These are phyloP conservation scores for Thalassarche chlororhynchos DNA, from an alignment of 2,113 vertebrate species.

Conservation along the genomic window DNA sequence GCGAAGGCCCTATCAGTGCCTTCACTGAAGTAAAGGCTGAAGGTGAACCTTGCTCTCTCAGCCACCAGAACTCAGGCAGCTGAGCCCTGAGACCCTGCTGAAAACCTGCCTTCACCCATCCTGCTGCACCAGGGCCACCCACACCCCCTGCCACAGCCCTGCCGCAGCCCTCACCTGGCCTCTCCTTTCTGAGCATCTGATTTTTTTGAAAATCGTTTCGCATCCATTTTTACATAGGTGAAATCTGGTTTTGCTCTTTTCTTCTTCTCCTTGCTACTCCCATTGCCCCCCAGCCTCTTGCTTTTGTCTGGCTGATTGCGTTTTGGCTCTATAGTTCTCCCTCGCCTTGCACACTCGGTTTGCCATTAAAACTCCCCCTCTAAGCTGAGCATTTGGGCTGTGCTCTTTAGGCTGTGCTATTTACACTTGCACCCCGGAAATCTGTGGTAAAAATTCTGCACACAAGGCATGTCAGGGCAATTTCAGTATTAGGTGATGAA, in stretches of 20 bases:
- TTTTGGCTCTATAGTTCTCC: background rate
- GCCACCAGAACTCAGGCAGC: background rate
- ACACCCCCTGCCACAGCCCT: background rate
- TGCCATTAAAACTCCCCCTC: background rate
- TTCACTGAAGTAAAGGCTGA: background rate
- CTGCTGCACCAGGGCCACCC: background rate
- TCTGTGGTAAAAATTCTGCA: background rate
- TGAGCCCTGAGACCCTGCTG: background rate
- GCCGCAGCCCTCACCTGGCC: background rate
- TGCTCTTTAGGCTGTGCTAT: background rate
- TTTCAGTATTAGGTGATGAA: constrained; percentile 23
- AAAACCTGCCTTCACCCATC: too few species aligned
- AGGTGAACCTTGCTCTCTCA: background rate
- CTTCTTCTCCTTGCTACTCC: background rate
- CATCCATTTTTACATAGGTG: background rate
- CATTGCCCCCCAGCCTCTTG: background rate
- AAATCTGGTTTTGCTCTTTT: background rate
- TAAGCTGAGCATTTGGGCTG: background rate
- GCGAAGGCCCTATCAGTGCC: background rate
- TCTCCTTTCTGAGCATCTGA: background rate
- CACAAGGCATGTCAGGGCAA: background rate
- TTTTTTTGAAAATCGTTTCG: accelerated
- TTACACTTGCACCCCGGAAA: background rate
- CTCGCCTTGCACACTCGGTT: background rate
- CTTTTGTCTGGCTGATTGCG: background rate